Base-by-base conservation (phyloP, 1,140 invertebrate species). In the Caerostris extrusa region DNA sequence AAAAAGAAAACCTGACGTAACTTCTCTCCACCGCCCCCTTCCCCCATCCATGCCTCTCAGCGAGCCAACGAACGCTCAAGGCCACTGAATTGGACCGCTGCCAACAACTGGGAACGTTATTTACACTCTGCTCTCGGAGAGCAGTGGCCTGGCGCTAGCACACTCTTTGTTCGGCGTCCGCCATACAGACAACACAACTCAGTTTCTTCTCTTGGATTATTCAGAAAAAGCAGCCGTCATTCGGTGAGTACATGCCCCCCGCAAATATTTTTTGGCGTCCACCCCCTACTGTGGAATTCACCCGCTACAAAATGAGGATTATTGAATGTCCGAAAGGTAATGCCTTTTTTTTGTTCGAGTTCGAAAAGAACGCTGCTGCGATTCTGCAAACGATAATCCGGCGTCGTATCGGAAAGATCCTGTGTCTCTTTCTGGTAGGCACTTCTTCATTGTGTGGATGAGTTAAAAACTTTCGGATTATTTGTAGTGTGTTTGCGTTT, bases 61-160 rank as follows among this genome's bases (percentile, higher is more conserved):
- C 7, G 55, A 57, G 89, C 89, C 89, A 90, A 90, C 71, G 89
- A 90, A 90, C 89, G 89, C 60, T 50, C 89, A 90, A 90, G 89
- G 89, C 89, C 89, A 90, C 89, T 81, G 56, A 90, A 19, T 90
- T 90, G 89, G 89, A 71, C 10, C 17, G 53, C 17, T 81, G 89
- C 89, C 89, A 90, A 87, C 50, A 77, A 81, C 69, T 56, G 64
- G 71, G 60, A 90, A 81, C 89, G 89, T 90, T 90, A 90, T 90
- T 90, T 81, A 90, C 89, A 90, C 89, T 69, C 87, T 10, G 50
- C 19, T 19, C 71, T 10, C 34, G 53, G 71, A 77, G 71, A 77
- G 71, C 71, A 77, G 71, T 77, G 71, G 19, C 71, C 71, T 34
- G 71, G 53, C 71, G 71, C 71, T 77, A 34, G 34, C 34, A 50